These are phyloP conservation scores for Serilophus lunatus DNA, from an alignment of 2,113 vertebrate species.

Conservation along the genomic window DNA sequence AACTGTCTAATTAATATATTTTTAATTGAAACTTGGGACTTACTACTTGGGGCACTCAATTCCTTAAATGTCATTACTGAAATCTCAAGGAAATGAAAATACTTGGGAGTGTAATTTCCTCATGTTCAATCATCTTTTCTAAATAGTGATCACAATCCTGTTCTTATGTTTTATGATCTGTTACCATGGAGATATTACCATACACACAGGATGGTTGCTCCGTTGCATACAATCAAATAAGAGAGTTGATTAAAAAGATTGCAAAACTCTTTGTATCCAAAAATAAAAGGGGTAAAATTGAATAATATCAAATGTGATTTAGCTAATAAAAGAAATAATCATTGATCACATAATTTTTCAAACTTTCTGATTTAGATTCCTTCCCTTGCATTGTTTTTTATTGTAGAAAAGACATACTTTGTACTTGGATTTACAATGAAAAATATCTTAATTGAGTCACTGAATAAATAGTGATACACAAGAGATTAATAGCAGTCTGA, in stretches of 20 bases:
- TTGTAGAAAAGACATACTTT: not conserved
- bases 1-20: not conserved
- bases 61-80: not conserved
- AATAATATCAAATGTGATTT: slow-evolving; percentile 7
- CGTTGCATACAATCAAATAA: slow-evolving; percentile 26
- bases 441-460: not conserved
- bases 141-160: slow-evolving; percentile 57
- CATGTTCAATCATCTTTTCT: slow-evolving; percentile 25
- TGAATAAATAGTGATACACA: not conserved
- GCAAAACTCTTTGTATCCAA: slow-evolving; percentile 1
- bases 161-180: slow-evolving; percentile 65
- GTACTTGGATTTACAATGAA: not conserved
- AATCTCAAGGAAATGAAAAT: slow-evolving; percentile 19
- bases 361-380: not conserved
- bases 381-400: not conserved
- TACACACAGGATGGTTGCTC: slow-evolving; percentile 25
- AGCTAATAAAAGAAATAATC: not conserved
- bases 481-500: not conserved
- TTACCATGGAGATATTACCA: slow-evolving; percentile 66
- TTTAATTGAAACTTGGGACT: not conserved
- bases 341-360: not conserved
- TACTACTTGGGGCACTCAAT: not conserved
- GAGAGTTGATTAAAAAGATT: slow-evolving; percentile 53
- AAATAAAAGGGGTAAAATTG: slow-evolving; percentile 4
- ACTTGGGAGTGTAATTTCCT: not conserved